Base-by-base conservation (phyloP, 37 sponge, comb jelly and placozoan species). In the Haliclona indistincta region DNA sequence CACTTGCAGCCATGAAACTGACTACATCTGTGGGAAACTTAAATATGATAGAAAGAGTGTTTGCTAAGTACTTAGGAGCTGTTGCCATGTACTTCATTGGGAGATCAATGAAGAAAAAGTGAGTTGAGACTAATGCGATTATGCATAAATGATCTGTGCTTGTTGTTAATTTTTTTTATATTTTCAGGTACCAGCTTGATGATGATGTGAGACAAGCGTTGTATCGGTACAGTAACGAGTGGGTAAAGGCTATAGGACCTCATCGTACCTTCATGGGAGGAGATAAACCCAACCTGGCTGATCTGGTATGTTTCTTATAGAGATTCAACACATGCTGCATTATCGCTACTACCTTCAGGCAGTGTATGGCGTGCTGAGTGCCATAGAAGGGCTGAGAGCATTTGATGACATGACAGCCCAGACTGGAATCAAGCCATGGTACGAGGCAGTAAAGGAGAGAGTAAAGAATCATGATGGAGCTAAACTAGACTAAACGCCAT, bases 251-350 rank as follows among this genome's bases (percentile, higher is more conserved):
- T 19, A 74, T 96, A 33, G 97, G 93, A 0, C 25, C 33, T 0
- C 43, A 89, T 54, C 36, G 88, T 42, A 37, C 2, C 29, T 94
- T 88, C 56, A 71, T 94, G 68, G 99, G 99, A 49, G 99, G 99
- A 43, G 68, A 78, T 20, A 61, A 49, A 11, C 99, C 99, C 43
- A 92, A 92, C 70, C 66, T 97, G 19, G 99, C 99, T 25, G 99
- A 97, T 64, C 70, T 97, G 81, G 96, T 93, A 40, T 68, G 81
- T 29, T 32, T 38, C 20, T 73, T 80, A 53, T 37, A 53, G 39
- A 3, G 0, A 32, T 0, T 36, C 1, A 33, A n/a, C 25, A 38
- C 49, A 76, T 56, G 64, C 30, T 4, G 4, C 45, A 4, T 10
- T 64, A 4, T 43, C 4, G 41, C 25, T 32, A n/a, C 3, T 74